These are phyloP conservation scores for Diplolepis rosae DNA, from an alignment of 2,888 invertebrate genomes.

Conservation along the genomic window DNA sequence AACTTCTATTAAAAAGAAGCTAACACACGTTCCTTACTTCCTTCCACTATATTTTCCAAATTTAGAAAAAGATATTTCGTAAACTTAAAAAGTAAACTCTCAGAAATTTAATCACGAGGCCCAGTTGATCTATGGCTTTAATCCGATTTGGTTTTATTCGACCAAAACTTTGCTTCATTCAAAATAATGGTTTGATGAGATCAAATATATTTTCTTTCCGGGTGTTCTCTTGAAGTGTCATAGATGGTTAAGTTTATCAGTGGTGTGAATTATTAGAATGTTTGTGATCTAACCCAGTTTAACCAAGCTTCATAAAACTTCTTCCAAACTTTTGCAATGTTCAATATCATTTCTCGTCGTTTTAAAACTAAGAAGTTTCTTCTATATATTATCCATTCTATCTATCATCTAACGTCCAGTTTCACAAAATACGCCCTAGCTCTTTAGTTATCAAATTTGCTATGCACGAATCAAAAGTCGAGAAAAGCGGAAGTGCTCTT, in stretches of 20 bases:
- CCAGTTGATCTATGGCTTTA: too few relatives aligned
- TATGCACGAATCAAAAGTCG: neutral
- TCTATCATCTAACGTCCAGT: neutral
- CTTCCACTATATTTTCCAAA: too few relatives aligned
- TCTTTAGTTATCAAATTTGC: constrained; percentile 4
- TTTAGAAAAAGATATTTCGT: too few relatives aligned
- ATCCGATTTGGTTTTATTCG: too few relatives aligned
- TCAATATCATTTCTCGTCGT: constrained; percentile 13
- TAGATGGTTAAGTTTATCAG: neutral
- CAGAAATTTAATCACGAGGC: too few relatives aligned
- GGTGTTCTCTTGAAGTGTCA: neutral
- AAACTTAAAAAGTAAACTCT: too few relatives aligned
- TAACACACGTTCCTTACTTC: too few relatives aligned
- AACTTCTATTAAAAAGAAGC: too few relatives aligned
- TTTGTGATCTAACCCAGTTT: neutral
- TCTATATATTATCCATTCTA: constrained; percentile 4
- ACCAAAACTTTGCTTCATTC: too few relatives aligned
- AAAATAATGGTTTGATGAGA: too few relatives aligned
- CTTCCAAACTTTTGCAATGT: constrained; percentile 14
- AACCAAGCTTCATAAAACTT: neutral
- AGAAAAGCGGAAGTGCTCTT: neutral
- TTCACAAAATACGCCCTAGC: neutral
- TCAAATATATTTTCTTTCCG: too few relatives aligned
- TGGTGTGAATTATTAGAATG: neutral
- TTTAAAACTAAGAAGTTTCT: neutral